Evolutionary conservation across 2,113 vertebrate species (phyloP).

Genomic region (Ammodramus savannarum): DNA sequence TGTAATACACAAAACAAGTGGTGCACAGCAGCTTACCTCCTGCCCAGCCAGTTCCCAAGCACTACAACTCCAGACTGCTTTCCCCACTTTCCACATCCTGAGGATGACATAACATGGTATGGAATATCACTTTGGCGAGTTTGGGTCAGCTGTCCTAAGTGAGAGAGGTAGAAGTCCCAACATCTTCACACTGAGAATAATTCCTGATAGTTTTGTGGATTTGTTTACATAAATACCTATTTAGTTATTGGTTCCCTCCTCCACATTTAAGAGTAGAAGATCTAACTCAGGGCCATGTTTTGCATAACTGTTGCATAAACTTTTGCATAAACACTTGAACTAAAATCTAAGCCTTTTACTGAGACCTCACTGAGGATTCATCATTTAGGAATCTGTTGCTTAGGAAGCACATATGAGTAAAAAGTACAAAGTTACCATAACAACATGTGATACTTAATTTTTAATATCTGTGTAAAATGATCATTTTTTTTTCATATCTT

Average conservation of each 20-base stretch:
- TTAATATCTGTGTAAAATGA: not conserved
- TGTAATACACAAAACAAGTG: not conserved
- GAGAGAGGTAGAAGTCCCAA: not conserved
- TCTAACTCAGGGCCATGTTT: not conserved
- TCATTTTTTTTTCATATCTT: not conserved
- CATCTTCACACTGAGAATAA: not conserved
- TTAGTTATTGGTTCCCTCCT: not conserved
- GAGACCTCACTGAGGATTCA: not conserved
- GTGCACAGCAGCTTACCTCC: not conserved
- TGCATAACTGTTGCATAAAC: not conserved
- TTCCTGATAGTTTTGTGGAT: not conserved
- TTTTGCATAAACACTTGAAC: not conserved
- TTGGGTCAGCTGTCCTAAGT: not conserved
- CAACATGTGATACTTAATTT: not conserved
- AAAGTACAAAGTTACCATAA: not conserved
- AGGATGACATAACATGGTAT: not conserved
- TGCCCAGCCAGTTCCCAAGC: not conserved
- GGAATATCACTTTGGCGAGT: rapidly evolving
- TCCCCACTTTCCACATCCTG: not conserved
- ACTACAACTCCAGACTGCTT: not conserved
- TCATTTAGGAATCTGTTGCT: not conserved
- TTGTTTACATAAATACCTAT: not conserved
- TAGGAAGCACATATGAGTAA: not conserved
- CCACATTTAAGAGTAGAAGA: not conserved
- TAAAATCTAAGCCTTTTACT: not conserved